Conservation (phyloP, 2,797 vertebrate genomes). For the Podargus strigoides region DNA sequence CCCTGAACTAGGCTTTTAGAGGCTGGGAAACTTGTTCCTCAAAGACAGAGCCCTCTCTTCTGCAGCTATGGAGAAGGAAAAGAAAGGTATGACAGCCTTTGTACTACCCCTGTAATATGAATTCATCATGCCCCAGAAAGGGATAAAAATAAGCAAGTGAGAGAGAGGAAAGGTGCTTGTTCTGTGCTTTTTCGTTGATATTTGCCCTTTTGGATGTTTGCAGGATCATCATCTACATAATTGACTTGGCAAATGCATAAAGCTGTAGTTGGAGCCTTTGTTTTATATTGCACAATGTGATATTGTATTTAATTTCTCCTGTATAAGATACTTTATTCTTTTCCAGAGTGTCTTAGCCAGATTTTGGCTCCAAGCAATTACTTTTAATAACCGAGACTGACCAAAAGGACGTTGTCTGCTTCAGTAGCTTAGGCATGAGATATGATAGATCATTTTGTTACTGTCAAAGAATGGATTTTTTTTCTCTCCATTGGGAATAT, state of each 20-base stretch:
- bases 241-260: neutral
- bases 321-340: slow-evolving; percentile 28
- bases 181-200: neutral
- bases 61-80: neutral
- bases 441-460: slow-evolving; percentile 62
- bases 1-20: neutral
- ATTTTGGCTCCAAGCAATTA: slow-evolving; percentile 58
- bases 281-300: neutral
- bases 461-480: slow-evolving; percentile 67
- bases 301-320: neutral
- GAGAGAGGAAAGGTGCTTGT: neutral
- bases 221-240: neutral
- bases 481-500: slow-evolving; percentile 50
- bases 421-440: slow-evolving; percentile 57
- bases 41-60: neutral
- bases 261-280: neutral
- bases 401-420: slow-evolving; percentile 59
- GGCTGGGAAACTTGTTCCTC: neutral
- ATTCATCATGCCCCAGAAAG: neutral
- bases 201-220: neutral
- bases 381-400: slow-evolving; percentile 65
- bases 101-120: neutral
- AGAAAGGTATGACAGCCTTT: neutral
- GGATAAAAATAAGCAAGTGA: neutral
- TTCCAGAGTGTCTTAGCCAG: slow-evolving; percentile 33